These are phyloP conservation scores for Caenorhabditis remanei DNA, from an alignment of 1,140 invertebrate genomes.

Conservation along the genomic window DNA sequence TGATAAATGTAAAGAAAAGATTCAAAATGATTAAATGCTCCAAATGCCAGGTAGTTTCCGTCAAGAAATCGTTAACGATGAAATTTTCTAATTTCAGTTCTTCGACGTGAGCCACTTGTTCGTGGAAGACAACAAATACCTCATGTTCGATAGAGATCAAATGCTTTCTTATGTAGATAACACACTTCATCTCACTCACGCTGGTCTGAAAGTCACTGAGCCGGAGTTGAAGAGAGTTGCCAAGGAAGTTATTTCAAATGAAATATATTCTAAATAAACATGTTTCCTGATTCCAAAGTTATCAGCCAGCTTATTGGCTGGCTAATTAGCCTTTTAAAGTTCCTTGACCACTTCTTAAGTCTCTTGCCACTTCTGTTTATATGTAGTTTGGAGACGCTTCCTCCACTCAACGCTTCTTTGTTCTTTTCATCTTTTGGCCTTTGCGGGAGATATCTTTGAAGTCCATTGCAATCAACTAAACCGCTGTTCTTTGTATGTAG, in stretches of 20 bases:
- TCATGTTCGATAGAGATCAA: neutral
- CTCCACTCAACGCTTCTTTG: no score
- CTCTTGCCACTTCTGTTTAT: no score
- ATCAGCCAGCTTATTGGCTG: no score
- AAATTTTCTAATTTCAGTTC: neutral
- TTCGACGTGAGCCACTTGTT: neutral
- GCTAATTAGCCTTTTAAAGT: no score
- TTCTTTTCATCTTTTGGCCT: no score
- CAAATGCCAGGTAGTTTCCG: neutral
- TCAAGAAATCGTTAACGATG: neutral
- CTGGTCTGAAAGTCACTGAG: neutral
- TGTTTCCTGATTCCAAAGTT: no score
- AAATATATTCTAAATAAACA: no score
- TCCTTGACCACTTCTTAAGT: no score
- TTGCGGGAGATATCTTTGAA: no score
- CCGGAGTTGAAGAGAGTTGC: neutral
- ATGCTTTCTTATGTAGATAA: constrained; percentile 11
- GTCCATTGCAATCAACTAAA: no score
- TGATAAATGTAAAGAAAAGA: neutral
- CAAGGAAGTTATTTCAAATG: neutral
- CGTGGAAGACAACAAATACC: neutral
- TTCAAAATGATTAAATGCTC: neutral
- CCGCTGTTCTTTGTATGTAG: no score
- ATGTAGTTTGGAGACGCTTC: no score
- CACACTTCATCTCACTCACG: neutral